Evolutionary conservation across 2,113 vertebrate genomes (phyloP).

Genomic region (Microcebus jonahi): DNA sequence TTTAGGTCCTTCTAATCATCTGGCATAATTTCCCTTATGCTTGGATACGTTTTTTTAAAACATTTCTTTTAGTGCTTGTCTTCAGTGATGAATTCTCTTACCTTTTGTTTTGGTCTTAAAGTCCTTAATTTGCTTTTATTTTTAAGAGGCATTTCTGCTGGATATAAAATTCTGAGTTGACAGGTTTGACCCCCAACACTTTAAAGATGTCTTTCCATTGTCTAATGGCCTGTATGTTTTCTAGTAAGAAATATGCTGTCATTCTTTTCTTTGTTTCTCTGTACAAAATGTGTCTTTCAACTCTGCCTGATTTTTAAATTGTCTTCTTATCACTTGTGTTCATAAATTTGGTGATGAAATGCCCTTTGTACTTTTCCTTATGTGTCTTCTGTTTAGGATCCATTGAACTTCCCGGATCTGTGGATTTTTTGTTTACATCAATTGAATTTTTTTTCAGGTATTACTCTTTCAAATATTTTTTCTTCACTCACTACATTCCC

Average conservation of each 20-base stretch:
- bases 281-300: neutral
- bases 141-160: neutral
- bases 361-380: neutral
- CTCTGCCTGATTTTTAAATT: neutral
- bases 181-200: neutral
- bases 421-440: neutral
- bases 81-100: neutral
- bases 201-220: neutral
- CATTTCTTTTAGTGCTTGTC: neutral
- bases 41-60: neutral
- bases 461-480: neutral
- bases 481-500: neutral
- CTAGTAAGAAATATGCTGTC: neutral
- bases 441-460: neutral
- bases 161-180: neutral
- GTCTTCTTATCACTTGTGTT: neutral
- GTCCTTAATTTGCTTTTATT: neutral
- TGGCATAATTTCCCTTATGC: neutral
- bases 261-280: neutral
- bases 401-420: neutral
- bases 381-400: neutral
- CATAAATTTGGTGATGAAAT: neutral
- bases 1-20: neutral
- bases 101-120: neutral
- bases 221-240: neutral